phyloP scores from a whole-genome alignment of 1,140 invertebrate genomes.

The Babylonia areolata region DNA sequence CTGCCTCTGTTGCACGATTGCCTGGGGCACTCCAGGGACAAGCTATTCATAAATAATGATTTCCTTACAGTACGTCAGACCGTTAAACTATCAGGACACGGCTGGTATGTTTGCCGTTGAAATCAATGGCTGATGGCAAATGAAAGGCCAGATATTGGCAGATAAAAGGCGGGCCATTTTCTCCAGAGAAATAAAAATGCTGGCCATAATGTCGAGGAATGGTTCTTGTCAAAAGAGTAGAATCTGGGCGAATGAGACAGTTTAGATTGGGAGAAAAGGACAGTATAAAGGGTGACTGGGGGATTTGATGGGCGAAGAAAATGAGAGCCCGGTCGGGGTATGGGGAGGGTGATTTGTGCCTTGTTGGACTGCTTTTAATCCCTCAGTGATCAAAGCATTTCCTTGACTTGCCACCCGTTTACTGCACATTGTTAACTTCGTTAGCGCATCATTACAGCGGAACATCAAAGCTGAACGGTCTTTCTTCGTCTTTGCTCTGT shows the following conservation, averaged over 20 bases:
- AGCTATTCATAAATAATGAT: neutral
- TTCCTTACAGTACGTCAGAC: conserved; percentile 20
- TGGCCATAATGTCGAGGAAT: neutral
- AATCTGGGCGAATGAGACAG: neutral
- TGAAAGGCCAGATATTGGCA: conserved; percentile 15
- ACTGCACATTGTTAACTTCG: conserved; percentile 23
- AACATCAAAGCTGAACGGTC: neutral
- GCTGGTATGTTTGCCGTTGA: neutral
- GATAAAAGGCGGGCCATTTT: conserved; percentile 28
- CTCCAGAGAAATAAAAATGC: conserved; percentile 27
- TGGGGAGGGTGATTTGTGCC: neutral
- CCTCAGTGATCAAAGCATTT: conserved; percentile 1
- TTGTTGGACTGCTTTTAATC: neutral
- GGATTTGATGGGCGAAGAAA: conserved; percentile 12
- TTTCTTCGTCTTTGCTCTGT: neutral
- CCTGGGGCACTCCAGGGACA: neutral
- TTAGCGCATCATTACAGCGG: neutral
- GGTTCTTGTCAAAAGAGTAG: conserved; percentile 19
- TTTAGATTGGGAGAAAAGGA: conserved; percentile 15
- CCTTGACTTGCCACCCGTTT: neutral
- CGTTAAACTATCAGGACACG: neutral
- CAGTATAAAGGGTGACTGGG: neutral
- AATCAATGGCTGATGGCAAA: conserved; percentile 21
- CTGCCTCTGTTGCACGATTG: neutral
- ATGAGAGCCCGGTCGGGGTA: neutral